Base-by-base conservation (phyloP, 2,888 invertebrate species). In the Drosophila macrospina region DNA sequence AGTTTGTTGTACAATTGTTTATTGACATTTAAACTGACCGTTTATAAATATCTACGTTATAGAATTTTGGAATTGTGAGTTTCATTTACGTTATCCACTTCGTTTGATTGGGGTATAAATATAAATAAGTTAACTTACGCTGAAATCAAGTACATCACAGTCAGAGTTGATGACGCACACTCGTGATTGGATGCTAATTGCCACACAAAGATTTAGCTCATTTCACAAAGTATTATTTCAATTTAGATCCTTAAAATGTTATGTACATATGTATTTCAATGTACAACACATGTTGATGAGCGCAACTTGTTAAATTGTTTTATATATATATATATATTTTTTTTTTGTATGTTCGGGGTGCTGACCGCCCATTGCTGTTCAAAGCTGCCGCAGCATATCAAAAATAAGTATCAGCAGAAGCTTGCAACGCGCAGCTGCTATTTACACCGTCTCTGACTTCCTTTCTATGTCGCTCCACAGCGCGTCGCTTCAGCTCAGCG, bases 381-480 rank as follows among this genome's bases (percentile, higher is more conserved):
- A 20, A 3, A 2, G 20, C 20, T 20, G 20, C 20, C 20, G 20
- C 20, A 20, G 20, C 20, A 20, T 20, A 20, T 20, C 20, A 20
- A 20, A 20, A 20, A 20, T 20, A 20, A 20, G 20, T 20, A 20
- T 20, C 41, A 11, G n/a, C 34, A 51, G 50, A 56, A 65, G 59
- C 69, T 63, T 67, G 56, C 65, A 73, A 66, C 74, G 76, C 76
- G 76, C 76, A 77, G 76, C 76, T 77, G 76, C 76, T 66, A 48
- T 34, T 41, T 42, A 28, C 41, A 37, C 57, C 54, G 30, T 11
- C 41, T 50, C 39, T 39, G 55, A 51, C 47, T 45, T 56, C 41
- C 66, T 42, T 59, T 55, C 55, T n/a, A 20, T 42, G 37, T 36
- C 20, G 20, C 20, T 20, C 20, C 20, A 20, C 20, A 20, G 20